Conservation (phyloP, 2,797 vertebrate genomes). For the Hypotaenidia philippensis region DNA sequence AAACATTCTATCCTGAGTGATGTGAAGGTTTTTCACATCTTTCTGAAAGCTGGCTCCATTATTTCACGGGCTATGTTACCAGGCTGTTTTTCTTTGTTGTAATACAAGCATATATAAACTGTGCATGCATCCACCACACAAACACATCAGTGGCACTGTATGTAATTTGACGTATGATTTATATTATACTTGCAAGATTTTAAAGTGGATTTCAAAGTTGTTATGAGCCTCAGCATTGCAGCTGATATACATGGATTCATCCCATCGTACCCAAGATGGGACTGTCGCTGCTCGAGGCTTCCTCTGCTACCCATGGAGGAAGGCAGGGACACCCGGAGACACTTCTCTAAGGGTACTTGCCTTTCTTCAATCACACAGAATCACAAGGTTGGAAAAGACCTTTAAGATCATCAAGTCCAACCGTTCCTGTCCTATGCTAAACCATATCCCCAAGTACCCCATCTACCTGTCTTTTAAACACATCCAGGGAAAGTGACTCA, state of each 20-base stretch:
- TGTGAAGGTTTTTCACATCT: neutral
- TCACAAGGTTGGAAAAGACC: too few species aligned
- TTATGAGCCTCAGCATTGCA: neutral
- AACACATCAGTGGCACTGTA: neutral
- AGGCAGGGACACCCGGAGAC: neutral
- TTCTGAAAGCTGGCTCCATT: neutral
- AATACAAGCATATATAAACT: neutral
- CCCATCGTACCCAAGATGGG: rapidly evolving
- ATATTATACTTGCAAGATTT: neutral
- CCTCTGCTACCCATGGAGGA: neutral
- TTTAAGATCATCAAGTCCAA: too few species aligned
- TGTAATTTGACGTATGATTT: neutral
- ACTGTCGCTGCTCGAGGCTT: neutral
- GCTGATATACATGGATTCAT: neutral
- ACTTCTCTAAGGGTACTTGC: neutral
- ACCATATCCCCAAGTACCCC: too few species aligned
- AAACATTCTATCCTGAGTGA: neutral
- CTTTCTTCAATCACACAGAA: neutral
- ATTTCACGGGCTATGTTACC: neutral
- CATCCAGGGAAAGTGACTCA: too few species aligned
- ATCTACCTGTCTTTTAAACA: too few species aligned
- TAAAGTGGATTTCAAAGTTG: neutral
- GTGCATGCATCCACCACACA: neutral
- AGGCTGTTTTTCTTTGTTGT: neutral
- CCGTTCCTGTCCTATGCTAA: too few species aligned